Percentiles rank a stretch among this genome's conserved stretches.
Evolutionary conservation across 1,140 invertebrate genomes (phyloP).

Genomic region (Adelges cooleyi): DNA sequence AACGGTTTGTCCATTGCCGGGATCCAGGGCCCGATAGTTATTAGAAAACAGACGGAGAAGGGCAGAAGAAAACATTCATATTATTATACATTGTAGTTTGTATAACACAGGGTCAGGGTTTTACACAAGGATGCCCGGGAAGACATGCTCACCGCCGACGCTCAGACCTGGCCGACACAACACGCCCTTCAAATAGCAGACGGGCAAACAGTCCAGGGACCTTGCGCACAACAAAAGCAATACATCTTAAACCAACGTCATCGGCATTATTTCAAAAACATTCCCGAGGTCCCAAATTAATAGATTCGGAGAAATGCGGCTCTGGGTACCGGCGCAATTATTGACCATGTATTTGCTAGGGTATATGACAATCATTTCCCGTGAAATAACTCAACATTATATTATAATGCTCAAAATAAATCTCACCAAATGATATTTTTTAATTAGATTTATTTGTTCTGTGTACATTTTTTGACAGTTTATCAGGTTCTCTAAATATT

Average conservation of each 20-base stretch:
- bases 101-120: conserved; percentile 2
- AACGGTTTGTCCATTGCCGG: conserved; percentile 5
- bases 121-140: neutral
- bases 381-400: too few relatives aligned
- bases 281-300: conserved; percentile 11
- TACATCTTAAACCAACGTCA: conserved; percentile 10
- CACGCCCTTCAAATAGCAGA: neutral
- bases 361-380: too few relatives aligned
- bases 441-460: too few relatives aligned
- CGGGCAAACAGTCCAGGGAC: neutral
- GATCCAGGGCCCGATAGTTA: neutral
- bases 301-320: conserved; percentile 10
- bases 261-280: conserved; percentile 25
- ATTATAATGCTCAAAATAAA: too few relatives aligned
- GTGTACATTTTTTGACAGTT: too few relatives aligned
- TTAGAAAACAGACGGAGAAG: neutral
- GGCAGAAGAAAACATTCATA: neutral
- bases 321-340: neutral
- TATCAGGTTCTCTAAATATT: too few relatives aligned
- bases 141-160: neutral
- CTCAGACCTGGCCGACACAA: neutral
- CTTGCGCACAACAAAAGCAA: conserved; percentile 9
- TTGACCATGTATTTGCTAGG: too few relatives aligned
- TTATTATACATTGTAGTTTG: neutral
- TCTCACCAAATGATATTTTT: too few relatives aligned